Base-by-base conservation (phyloP, 2,888 invertebrate genomes). In the Cataglyphis livida region DNA sequence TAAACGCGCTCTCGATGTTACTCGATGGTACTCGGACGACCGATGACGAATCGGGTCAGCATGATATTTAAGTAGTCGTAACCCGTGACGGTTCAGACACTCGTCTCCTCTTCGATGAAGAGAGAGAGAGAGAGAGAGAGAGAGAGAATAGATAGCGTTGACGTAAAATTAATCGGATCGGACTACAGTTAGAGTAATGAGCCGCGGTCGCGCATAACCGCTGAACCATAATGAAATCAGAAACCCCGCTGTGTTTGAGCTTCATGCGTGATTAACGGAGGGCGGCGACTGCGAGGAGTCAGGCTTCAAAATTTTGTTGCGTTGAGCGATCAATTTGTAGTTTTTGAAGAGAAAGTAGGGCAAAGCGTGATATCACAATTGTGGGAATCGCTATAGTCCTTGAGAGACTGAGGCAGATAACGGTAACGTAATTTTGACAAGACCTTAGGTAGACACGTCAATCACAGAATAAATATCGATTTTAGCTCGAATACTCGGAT, bases 91-190 rank as follows among this genome's bases (percentile, higher is more conserved):
- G 18, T 57, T 78, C 41, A 15, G 41, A 44, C 57, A 21, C n/a
- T 65, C 28, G n/a, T 41, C 70, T 57, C 10, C 35, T 28, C 10
- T 21, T 57, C 21, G n/a, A 28, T 1, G 3, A 6, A 15, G 28
- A 48, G 7, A 68, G 44, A 66, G n/a, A 70, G 3, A 78, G 25
- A 48, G 48, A 21, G 15, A 28, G 18, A 48, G 25, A 48, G 28
- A 18, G 7, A 68, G 66, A 35, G 51, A 75, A 66, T n/a, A 32
- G 41, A 18, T 51, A 35, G 6, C 38, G 28, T 59, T 70, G 78
- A 70, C 35, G 70, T 68, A 78, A 70, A 44, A 70, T 78, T 78
- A 78, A 70, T 78, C 70, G 44, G 68, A 68, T 70, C 70, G 57
- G 32, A 38, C 38, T 32, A 44, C 68, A 57, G 25, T 18, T 35